Evolutionary conservation across 2,888 invertebrate genomes (phyloP).

Genomic region (Drosophila mettleri): DNA sequence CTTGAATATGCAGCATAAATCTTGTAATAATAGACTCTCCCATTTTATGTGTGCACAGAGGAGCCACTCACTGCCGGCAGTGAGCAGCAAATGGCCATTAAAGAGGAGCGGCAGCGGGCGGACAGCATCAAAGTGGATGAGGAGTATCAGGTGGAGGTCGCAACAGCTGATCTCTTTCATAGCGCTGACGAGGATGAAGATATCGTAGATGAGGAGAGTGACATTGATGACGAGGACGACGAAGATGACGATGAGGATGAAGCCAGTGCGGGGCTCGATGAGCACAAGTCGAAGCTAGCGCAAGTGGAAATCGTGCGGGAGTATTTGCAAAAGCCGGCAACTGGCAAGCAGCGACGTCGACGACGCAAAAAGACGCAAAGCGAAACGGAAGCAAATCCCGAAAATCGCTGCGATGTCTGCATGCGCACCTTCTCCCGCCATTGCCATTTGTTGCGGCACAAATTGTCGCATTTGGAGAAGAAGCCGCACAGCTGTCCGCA

Average conservation of each 20-base stretch:
- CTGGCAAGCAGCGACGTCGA: slow-evolving; percentile 45
- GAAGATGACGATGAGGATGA: slow-evolving; percentile 20
- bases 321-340: slow-evolving; percentile 47
- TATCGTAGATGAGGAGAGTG: slow-evolving; percentile 43
- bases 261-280: neutral
- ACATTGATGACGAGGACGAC: slow-evolving; percentile 37
- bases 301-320: slow-evolving; percentile 52
- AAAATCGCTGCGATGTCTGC: slow-evolving; percentile 72
- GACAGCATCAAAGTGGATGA: slow-evolving; percentile 40
- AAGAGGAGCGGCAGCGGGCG: slow-evolving; percentile 45
- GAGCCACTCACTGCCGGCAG: slow-evolving; percentile 39
- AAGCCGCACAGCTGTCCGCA: slow-evolving; percentile 85
- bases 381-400: slow-evolving; percentile 48
- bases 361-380: slow-evolving; percentile 34
- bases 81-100: slow-evolving; percentile 52
- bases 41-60: slow-evolving; percentile 18
- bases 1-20: neutral
- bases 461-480: slow-evolving; percentile 75
- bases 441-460: slow-evolving; percentile 84
- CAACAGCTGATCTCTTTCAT: slow-evolving; percentile 14
- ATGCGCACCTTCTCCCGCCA: slow-evolving; percentile 81
- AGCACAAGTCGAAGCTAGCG: neutral
- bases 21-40: neutral
- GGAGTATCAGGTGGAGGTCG: slow-evolving; percentile 21
- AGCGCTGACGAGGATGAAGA: slow-evolving; percentile 33